Evolutionary conservation across 2,113 vertebrate species (phyloP), one percentile per base, ranked within the genome.

Genomic region (Dicaeum eximium): DNA sequence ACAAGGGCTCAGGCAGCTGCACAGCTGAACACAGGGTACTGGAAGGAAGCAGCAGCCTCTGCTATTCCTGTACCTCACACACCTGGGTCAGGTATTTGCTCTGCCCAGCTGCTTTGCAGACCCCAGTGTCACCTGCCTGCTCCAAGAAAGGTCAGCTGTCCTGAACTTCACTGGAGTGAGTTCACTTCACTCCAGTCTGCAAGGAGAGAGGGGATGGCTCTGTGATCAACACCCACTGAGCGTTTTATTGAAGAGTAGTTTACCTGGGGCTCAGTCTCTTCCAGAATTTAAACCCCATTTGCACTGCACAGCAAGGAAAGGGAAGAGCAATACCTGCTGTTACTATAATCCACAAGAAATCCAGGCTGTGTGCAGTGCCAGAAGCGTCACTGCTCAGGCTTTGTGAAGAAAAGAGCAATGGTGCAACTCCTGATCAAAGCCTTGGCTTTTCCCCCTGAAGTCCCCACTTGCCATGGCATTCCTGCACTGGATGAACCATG

Each of bases 391-490:
- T 22, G 11, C 27, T 24, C 45, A 22, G 4, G 2, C 40, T 53
- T 5, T 0, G 2, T 16, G 35, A 40, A 38, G 48, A 7, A 4
- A 5, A 10, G 9, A n/a, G 62, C 0, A 0, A 10, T 3, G 28
- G 53, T 35, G 37, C 70, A 45, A 3, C 11, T 50, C 25, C 54
- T n/a, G 45, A 13, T 1, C 35, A 19, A 31, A 82, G 35, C 5
- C 6, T 2, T 3, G 2, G 3, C 23, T 44, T n/a, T 40, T 77
- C 33, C 60, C 58, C 15, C 33, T 3, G 21, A 30, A 58, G 31
- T 4, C 25, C 42, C 74, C 51, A 7, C 10, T 9, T 2, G 1
- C 13, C 35, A 3, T 1, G 10, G 51, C 15, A 22, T 27, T 38
- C 60, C 6, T 18, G 40, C 42, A 2, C 54, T 18, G 65, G 24